phyloP scores from a whole-genome alignment of 1,140 invertebrate species.

The Frieseomelitta varia region DNA sequence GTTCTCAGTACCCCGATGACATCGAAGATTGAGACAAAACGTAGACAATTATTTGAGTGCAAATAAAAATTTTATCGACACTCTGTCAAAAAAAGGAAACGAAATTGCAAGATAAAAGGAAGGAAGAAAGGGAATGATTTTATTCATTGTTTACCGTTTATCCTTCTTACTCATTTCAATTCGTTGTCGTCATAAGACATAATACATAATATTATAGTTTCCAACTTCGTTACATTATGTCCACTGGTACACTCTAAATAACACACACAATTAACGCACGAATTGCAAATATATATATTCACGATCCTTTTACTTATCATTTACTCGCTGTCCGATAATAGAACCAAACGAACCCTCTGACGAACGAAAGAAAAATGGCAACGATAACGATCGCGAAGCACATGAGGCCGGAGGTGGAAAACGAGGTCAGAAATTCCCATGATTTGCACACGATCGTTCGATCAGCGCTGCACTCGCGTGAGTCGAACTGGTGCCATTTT shows the following conservation, averaged over 20 bases:
- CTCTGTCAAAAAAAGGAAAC: not conserved
- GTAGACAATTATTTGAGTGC: not conserved
- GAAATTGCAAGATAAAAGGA: too few relatives aligned
- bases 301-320: not conserved
- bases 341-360: not conserved
- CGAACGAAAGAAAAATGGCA: not conserved
- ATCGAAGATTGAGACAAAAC: too few relatives aligned
- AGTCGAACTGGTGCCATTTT: slow-evolving; percentile 1
- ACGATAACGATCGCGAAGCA: slow-evolving; percentile 16
- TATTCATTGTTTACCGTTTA: not conserved
- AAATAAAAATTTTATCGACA: not conserved
- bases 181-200: not conserved
- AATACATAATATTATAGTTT: not conserved
- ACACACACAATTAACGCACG: not conserved
- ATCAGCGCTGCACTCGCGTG: not conserved
- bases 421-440: not conserved
- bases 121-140: not conserved
- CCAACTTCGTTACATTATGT: not conserved
- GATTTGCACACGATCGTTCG: slow-evolving; percentile 3
- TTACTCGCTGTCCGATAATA: not conserved
- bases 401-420: not conserved
- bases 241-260: too few relatives aligned
- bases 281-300: not conserved
- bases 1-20: too few relatives aligned
- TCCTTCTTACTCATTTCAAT: not conserved